Conservation (phyloP, 2,888 invertebrate genomes). For the Ectemnius lituratus region DNA sequence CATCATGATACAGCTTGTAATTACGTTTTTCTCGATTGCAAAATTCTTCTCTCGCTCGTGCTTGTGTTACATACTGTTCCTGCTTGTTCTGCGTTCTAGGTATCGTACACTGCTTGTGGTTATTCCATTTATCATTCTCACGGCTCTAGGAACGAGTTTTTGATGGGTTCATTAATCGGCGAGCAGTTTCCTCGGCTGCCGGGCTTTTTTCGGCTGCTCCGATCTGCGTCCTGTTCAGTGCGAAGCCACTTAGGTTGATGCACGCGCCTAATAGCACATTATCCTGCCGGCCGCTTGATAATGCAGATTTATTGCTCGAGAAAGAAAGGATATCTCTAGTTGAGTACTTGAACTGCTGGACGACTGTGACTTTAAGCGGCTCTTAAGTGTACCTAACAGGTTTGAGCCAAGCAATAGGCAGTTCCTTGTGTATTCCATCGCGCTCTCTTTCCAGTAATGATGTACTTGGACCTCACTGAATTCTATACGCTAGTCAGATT, state of each 20-base stretch:
- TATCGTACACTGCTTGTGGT: background rate
- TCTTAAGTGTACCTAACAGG: too few species aligned
- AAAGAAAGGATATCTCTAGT: slow-evolving; percentile 40
- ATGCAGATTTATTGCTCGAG: slow-evolving; percentile 45
- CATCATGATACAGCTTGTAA: background rate
- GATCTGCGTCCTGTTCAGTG: background rate
- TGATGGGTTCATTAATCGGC: slow-evolving; percentile 22
- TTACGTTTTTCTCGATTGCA: background rate
- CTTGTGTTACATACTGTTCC: slow-evolving; percentile 3
- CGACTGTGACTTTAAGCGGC: too few species aligned
- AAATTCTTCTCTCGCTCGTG: background rate
- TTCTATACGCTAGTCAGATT: too few species aligned
- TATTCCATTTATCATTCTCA: slow-evolving; percentile 8
- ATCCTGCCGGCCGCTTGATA: slow-evolving; percentile 27
- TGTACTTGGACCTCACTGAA: background rate
- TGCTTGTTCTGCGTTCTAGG: too few species aligned
- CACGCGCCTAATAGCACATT: slow-evolving; percentile 3
- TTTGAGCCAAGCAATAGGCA: too few species aligned
- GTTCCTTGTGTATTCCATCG: background rate
- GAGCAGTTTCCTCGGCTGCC: slow-evolving; percentile 1
- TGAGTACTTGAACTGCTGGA: background rate
- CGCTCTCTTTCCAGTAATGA: background rate
- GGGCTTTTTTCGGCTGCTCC: background rate
- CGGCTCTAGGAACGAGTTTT: slow-evolving; percentile 6
- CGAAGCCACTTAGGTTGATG: slow-evolving; percentile 5